Evolutionary conservation across 1,140 invertebrate genomes (phyloP), one percentile per base, ranked within the genome.

Genomic region (Thereuonema tuberculata): DNA sequence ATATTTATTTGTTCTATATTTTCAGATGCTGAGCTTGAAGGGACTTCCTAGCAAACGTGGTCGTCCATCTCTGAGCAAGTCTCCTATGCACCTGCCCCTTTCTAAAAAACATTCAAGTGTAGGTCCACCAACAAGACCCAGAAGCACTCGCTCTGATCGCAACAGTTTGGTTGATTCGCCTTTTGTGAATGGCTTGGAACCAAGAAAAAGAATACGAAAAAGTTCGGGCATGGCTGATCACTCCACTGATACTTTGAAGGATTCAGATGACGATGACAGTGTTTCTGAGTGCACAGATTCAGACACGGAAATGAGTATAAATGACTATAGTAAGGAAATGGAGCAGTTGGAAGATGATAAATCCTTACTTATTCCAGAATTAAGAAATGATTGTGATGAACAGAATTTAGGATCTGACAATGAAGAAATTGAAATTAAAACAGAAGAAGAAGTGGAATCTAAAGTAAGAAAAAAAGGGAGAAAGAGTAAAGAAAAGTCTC

Each of bases 1-100:
- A n/a, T n/a, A n/a, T n/a, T n/a, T n/a, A n/a, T n/a, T n/a, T n/a
- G n/a, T n/a, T n/a, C n/a, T n/a, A n/a, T n/a, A n/a, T n/a, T n/a
- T n/a, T n/a, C 48, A 50, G 48, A 50, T 14, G 3, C 21, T 24
- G 9, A 20, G 3, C 23, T 9, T 20, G 9, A 50, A 24, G 23
- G 9, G 9, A 50, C 21, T 58, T 48, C 14, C 60, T 25, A 61
- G 55, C 1, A 68, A 68, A 59, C 56, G 67, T 31, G 67, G 65
- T 2, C 54, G 67, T 5, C n/a, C n/a, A n/a, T n/a, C n/a, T n/a
- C n/a, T n/a, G n/a, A n/a, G n/a, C n/a, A n/a, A n/a, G n/a, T n/a
- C n/a, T n/a, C n/a, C n/a, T n/a, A n/a, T n/a, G n/a, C n/a, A n/a
- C n/a, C n/a, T n/a, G n/a, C n/a, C n/a, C n/a, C n/a, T n/a, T n/a